Evolutionary conservation across 1,140 invertebrate genomes (phyloP).

Genomic region (Littorina saxatilis): DNA sequence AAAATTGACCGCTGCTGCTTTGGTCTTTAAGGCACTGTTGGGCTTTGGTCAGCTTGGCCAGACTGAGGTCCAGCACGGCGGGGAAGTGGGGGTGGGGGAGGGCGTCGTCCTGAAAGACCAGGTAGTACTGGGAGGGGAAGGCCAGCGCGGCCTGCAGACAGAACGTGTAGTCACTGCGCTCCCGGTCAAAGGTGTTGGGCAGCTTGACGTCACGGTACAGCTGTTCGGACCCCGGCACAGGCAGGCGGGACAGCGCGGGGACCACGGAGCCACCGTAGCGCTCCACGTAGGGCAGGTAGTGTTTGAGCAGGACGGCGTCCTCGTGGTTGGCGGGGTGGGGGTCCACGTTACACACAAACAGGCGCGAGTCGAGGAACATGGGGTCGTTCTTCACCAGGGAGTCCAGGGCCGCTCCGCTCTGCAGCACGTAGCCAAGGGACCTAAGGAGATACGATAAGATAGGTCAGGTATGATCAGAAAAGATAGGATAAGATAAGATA

Average conservation of each 20-base stretch:
- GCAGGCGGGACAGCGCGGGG: neutral
- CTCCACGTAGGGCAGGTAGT: constrained; percentile 47
- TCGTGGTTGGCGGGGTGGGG: constrained; percentile 31
- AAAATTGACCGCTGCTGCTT: neutral
- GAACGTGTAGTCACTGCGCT: constrained; percentile 51
- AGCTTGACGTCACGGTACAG: neutral
- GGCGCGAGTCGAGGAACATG: constrained; percentile 33
- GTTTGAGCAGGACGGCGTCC: constrained; percentile 43
- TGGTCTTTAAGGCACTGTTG: constrained; percentile 20
- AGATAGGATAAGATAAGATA: neutral
- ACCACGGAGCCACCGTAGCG: constrained; percentile 33
- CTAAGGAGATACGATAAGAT: too few relatives aligned
- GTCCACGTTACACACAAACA: constrained; percentile 55
- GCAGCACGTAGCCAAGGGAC: constrained; percentile 39
- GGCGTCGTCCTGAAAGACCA: constrained; percentile 58
- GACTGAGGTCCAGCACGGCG: constrained; percentile 37
- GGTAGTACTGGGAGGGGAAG: constrained; percentile 39
- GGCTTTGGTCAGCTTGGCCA: constrained; percentile 23
- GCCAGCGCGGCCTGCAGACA: constrained; percentile 46
- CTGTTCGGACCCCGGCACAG: constrained; percentile 6
- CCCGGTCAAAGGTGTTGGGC: constrained; percentile 23
- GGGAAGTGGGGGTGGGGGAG: constrained; percentile 44
- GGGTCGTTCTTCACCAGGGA: constrained; percentile 26
- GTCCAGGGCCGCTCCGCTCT: constrained; percentile 44
- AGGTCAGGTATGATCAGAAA: too few relatives aligned